phyloP scores from a whole-genome alignment of 2,888 invertebrate genomes.

The Epinotia demarniana region DNA sequence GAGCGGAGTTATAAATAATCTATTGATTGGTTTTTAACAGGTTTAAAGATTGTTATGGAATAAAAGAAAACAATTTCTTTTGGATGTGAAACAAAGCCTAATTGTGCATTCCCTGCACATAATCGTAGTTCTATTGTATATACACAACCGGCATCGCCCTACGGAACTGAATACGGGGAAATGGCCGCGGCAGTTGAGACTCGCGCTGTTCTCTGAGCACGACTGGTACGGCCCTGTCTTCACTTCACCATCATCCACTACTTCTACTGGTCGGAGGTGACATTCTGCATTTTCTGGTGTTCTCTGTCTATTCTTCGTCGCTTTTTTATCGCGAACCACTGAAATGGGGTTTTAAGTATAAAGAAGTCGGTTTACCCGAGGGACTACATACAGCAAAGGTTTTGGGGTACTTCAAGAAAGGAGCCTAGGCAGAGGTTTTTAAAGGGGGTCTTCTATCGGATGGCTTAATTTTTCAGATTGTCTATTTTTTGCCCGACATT shows the following conservation, averaged over 20 bases:
- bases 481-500: too few relatives aligned
- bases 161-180: background rate
- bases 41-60: background rate
- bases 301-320: background rate
- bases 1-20: too few relatives aligned
- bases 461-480: too few relatives aligned
- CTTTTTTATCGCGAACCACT: background rate
- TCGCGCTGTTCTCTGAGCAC: background rate
- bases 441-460: too few relatives aligned
- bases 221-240: background rate
- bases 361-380: background rate
- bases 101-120: constrained; percentile 2
- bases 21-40: too few relatives aligned
- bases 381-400: too few relatives aligned
- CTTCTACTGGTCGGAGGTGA: background rate
- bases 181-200: background rate
- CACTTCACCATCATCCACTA: background rate
- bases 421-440: too few relatives aligned
- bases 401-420: too few relatives aligned
- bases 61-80: constrained; percentile 5
- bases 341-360: background rate
- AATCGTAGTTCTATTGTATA: background rate
- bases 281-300: background rate
- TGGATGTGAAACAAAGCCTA: background rate
- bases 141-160: constrained; percentile 4